phyloP scores from a whole-genome alignment of 35 echinoderm and acorn worm species.

The Anneissia japonica region DNA sequence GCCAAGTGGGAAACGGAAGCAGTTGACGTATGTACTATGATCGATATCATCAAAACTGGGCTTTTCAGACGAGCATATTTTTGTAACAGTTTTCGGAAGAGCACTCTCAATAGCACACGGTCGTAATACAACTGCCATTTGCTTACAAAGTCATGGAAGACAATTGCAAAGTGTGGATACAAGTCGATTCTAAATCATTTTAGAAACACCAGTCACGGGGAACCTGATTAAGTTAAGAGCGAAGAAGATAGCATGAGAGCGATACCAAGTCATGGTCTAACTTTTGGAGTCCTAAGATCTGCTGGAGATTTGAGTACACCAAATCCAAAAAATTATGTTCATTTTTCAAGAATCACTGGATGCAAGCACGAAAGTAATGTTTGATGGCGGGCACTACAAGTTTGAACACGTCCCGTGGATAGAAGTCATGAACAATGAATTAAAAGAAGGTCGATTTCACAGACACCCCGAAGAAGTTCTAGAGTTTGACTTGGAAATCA shows the following conservation, averaged over 20 bases:
- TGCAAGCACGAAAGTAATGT: conserved; percentile 2
- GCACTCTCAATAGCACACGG: conserved; percentile 5
- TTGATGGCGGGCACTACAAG: conserved; percentile 3
- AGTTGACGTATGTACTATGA: conserved; percentile 1
- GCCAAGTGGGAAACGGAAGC: not conserved
- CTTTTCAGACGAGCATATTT: not conserved
- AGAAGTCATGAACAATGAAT: conserved; percentile 1
- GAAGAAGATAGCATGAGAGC: not conserved
- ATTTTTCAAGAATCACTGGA: conserved; percentile 13
- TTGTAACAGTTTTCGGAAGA: not conserved
- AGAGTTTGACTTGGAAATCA: conserved; percentile 10
- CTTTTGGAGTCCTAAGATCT: conserved; percentile 11
- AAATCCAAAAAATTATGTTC: conserved; percentile 11
- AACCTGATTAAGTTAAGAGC: not conserved
- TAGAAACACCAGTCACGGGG: not conserved
- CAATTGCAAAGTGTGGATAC: not conserved
- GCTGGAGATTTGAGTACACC: not conserved
- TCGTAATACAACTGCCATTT: not conserved
- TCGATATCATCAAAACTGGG: conserved; percentile 5
- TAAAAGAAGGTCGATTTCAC: not conserved
- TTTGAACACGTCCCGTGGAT: conserved; percentile 11
- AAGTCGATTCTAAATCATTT: not conserved
- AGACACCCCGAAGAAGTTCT: too few relatives aligned
- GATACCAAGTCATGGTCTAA: conserved; percentile 7
- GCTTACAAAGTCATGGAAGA: conserved; percentile 4